Base-by-base conservation (phyloP, 1,140 invertebrate genomes). In the Sitobion miscanthi region DNA sequence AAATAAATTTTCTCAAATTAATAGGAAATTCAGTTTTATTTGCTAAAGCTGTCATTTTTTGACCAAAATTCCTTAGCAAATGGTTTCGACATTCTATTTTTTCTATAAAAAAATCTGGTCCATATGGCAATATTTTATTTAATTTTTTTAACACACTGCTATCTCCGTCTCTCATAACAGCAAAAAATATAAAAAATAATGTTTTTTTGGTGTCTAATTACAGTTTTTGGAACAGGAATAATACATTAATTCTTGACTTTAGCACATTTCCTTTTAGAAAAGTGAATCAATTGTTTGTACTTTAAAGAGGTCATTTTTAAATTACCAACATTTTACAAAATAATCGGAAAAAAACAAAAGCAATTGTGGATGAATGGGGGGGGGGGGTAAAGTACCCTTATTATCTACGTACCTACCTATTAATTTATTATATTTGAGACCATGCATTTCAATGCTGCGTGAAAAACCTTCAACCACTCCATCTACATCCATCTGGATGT, bases 391-490 rank as follows among this genome's bases (percentile, higher is more conserved):
- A 42, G 38, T 42, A 42, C 38, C 38, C 38, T 42, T 42, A 42
- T 42, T 47, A 47, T 47, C 45, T 47, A 47, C 6, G 45, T 9
- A 8, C 45, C 45, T 89, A 89, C 87, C 87, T 3, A 89, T 89
- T 54, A 89, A 89, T 38, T 89, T 89, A 89, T 89, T 54, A 89
- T 89, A 54, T 38, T 89, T 38, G 2, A 95, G 1, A 3, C 94
- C 94, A 94, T 95, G 94, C 47, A 94, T 93, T 49, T 92, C 38
- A 30, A 95, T 93, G 77, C 94, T 94, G 93, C 30, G 8, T 45
- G 7, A 93, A 95, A 95, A n/a, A 94, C 94, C 47, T 94, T 94
- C 14, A 94, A 47, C 47, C 17, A 95, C 94, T 14, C 94, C 94
- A 93, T 95, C 94, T 25, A 94, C 52, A 83, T 95, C 94, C 94